Base-by-base conservation (phyloP, 2,888 invertebrate genomes). In the Eilema depressum region DNA sequence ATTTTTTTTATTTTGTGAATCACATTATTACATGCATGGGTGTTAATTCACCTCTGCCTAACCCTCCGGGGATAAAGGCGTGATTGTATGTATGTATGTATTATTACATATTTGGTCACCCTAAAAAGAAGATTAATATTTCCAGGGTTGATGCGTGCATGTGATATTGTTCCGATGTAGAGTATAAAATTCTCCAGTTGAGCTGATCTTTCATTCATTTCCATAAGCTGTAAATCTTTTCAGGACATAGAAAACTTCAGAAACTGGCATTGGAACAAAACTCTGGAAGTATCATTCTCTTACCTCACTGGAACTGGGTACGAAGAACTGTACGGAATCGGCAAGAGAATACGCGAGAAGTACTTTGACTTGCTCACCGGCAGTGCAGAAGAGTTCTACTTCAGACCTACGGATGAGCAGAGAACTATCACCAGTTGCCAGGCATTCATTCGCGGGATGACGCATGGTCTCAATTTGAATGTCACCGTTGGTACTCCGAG, bases 321-420 rank as follows among this genome's bases (percentile, higher is more conserved):
- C 83, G 96, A 97, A 72, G 98, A 98, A 83, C 85, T 97, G 63
- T 96, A 94, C 78, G 94, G 96, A 74, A 94, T 98, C 11, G 98
- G 84, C 20, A 85, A 81, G 66, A 87, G 94, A 56, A 78, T 94
- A 26, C 81, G 85, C 2, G 82, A 91, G 73, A 88, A 84, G 68
- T 94, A 92, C 69, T 87, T 90, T 41, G 84, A 91, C 20, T 84
- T 98, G 3, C 88, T 94, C 37, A 89, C 80, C 5, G 94, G 93
- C 0, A 92, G 95, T 61, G 87, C 88, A 4, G 89, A 92, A 5
- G 86, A 93, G 33, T 94, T 90, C 70, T 91, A 97, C 96, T 97
- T 97, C 85, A 96, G 96, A 61, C 94, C 96, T 23, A 96, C 97
- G 0, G 91, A 95, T 61, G 96, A 95, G 0, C 96, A 96, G 83